A percentile compares a stretch with the other conserved stretches of the same genome.
phyloP scores from a whole-genome alignment of 2,113 vertebrate species.

The Vulpes vulpes region DNA sequence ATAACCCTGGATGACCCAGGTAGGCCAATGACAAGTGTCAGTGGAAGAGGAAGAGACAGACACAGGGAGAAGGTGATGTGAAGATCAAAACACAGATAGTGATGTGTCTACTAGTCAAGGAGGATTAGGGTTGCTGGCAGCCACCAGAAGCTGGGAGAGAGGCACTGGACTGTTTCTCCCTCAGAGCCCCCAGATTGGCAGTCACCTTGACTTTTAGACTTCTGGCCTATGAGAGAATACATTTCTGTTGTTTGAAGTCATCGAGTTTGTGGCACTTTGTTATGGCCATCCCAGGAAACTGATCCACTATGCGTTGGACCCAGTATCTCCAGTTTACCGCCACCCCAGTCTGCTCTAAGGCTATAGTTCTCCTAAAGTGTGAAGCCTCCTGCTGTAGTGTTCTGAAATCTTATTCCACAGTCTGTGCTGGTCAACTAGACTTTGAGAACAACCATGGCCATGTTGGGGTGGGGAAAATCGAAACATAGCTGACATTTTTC shows the following conservation, averaged over 20 bases:
- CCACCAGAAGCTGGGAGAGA: neutral
- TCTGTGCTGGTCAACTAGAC: neutral
- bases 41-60: neutral
- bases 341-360: neutral
- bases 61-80: neutral
- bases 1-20: neutral
- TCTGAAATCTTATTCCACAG: neutral
- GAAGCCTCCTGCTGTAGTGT: neutral
- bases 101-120: neutral
- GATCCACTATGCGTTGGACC: neutral
- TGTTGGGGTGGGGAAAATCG: neutral
- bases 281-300: neutral
- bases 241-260: neutral
- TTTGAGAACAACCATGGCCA: neutral
- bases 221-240: neutral
- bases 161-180: neutral
- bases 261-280: neutral
- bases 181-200: neutral
- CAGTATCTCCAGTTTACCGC: neutral
- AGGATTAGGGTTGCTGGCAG: neutral
- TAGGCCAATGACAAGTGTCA: neutral
- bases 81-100: neutral
- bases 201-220: neutral
- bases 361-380: neutral
- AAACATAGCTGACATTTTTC: neutral